phyloP scores from a whole-genome alignment of 2,113 vertebrate species.

The Boleophthalmus pectinirostris region DNA sequence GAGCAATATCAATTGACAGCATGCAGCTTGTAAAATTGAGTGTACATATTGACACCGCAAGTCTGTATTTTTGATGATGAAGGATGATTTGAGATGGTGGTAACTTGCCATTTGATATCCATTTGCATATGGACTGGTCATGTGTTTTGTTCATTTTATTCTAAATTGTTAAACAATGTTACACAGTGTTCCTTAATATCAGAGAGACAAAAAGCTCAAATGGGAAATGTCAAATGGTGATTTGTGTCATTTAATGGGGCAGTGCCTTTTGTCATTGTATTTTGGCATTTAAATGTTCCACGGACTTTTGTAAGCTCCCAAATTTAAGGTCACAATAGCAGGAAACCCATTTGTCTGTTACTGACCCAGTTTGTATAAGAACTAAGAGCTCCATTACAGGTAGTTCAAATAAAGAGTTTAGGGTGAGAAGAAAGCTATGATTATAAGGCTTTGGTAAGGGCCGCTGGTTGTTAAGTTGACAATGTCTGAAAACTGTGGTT shows the following conservation, averaged over 20 bases:
- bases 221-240: slow-evolving; percentile 9
- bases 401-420: not conserved
- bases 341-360: slow-evolving; percentile 1
- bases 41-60: not conserved
- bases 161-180: not conserved
- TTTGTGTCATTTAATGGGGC: not conserved
- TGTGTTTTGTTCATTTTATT: not conserved
- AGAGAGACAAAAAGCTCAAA: not conserved
- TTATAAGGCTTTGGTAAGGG: no score
- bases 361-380: slow-evolving; percentile 5
- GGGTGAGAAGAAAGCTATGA: not conserved
- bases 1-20: not conserved
- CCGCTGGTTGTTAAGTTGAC: not conserved
- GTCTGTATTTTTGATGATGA: not conserved
- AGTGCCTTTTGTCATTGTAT: slow-evolving; percentile 13
- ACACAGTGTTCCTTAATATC: not conserved
- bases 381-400: not conserved
- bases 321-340: slow-evolving; percentile 15
- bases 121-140: not conserved
- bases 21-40: not conserved
- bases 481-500: not conserved
- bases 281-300: slow-evolving; percentile 25
- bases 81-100: no score
- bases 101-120: not conserved
- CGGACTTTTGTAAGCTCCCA: not conserved